Evolutionary conservation across 2,888 invertebrate species (phyloP).

Genomic region (Spialia ferax): DNA sequence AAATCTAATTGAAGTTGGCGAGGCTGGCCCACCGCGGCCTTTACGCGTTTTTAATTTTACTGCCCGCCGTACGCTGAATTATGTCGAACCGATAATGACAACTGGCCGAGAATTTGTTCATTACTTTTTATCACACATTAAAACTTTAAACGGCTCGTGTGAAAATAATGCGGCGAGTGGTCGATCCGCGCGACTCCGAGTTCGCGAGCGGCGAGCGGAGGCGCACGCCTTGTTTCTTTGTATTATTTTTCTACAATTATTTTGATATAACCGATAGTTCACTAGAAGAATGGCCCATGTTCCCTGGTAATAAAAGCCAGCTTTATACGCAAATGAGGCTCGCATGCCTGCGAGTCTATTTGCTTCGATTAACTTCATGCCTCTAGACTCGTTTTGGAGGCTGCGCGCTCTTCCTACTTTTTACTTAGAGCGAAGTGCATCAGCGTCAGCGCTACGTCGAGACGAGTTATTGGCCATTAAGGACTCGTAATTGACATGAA

Average conservation of each 20-base stretch:
- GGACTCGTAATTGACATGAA: conserved; percentile 62
- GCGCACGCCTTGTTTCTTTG: conserved; percentile 37
- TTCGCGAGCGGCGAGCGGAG: not conserved
- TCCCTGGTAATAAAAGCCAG: conserved; percentile 44
- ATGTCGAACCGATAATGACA: conserved; percentile 70
- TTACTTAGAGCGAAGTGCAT: conserved; percentile 45
- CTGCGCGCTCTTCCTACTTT: conserved; percentile 53
- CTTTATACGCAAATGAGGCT: conserved; percentile 45
- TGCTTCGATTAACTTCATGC: conserved; percentile 50
- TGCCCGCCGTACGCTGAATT: conserved; percentile 69
- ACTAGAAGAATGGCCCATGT: conserved; percentile 47
- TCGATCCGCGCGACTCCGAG: conserved; percentile 17
- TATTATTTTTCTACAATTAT: conserved; percentile 46
- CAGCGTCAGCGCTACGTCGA: conserved; percentile 34
- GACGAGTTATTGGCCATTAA: conserved; percentile 56
- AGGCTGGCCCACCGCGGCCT: conserved; percentile 65
- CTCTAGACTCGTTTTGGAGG: conserved; percentile 54
- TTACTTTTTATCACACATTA: conserved; percentile 77
- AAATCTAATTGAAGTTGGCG: conserved; percentile 84
- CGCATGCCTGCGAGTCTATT: conserved; percentile 50
- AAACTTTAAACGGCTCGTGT: conserved; percentile 61
- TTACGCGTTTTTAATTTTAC: conserved; percentile 84
- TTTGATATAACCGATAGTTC: conserved; percentile 45
- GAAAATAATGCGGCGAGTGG: conserved; percentile 43
- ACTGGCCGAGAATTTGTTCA: conserved; percentile 67